Percentiles rank a stretch among this genome's conserved stretches.
These are phyloP conservation scores for Elymnias hypermnestra DNA, from an alignment of 1,140 invertebrate genomes.

Conservation along the genomic window DNA sequence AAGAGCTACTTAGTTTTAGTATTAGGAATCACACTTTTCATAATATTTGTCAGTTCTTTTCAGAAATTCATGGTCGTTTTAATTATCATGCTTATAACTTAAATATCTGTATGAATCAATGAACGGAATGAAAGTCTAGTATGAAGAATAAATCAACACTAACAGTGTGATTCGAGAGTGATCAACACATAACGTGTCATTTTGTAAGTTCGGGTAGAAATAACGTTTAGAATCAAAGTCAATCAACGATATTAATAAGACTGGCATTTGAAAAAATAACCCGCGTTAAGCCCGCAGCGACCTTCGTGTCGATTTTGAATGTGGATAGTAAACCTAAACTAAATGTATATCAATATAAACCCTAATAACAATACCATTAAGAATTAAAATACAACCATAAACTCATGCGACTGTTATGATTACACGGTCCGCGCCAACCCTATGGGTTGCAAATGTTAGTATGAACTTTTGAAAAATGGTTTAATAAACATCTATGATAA, in stretches of 20 bases:
- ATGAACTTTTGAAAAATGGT: neutral
- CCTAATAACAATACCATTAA: slow-evolving; percentile 2
- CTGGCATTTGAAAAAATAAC: slow-evolving; percentile 18
- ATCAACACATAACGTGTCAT: no score
- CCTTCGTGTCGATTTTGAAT: slow-evolving; percentile 17
- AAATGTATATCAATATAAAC: neutral
- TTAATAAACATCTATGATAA: neutral
- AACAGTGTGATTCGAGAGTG: no score
- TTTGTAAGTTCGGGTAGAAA: no score
- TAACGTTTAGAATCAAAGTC: neutral
- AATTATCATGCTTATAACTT: no score
- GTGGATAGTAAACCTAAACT: slow-evolving; percentile 5
- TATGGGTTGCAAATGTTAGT: neutral
- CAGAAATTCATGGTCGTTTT: no score
- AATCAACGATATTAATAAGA: slow-evolving; percentile 11
- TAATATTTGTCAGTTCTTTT: no score
- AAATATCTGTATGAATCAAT: no score
- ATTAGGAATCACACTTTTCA: no score
- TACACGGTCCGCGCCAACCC: neutral
- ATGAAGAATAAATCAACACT: no score
- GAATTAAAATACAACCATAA: slow-evolving; percentile 1
- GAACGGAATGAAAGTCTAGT: no score
- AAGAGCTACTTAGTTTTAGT: no score
- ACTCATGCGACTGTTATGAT: neutral
- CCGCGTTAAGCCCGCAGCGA: slow-evolving; percentile 12